Base-by-base conservation (phyloP, 2,888 invertebrate species). In the Saturnia japonica region DNA sequence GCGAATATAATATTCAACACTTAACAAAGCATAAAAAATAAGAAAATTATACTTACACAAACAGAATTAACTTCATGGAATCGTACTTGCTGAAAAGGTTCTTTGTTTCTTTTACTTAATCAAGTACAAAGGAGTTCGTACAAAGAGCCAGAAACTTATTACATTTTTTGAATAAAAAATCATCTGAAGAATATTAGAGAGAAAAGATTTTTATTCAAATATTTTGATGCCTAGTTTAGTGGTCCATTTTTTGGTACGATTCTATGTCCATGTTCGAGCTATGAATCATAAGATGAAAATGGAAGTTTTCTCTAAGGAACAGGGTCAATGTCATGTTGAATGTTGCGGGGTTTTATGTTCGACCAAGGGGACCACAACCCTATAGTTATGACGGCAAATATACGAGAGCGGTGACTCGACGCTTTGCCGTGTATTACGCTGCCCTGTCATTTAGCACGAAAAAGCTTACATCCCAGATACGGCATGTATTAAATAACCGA, bases 401-500 rank as follows among this genome's bases (percentile, higher is more conserved):
- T 83, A 81, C 84, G 79, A 80, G 75, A 78, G 76, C 83, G 80
- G 80, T 84, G 85, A 83, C 83, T 86, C 81, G 75, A 78, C 82
- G 82, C 83, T 85, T 84, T 80, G 79, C 80, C 81, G 80, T 43
- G 43, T 85, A 86, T 87, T 88, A 89, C 88, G 82, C 79, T 85
- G 84, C 83, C 85, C 88, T 88, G 88, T 89, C 90, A 91, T 92
- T 91, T 92, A 91, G 89, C 85, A 88, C 83, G 85, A 91, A 91
- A 90, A 90, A 90, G 88, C 90, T 91, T 88, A 86, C 87, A 91
- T 93, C 90, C 90, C 88, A 88, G 90, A 91, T 90, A 90, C 86
- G 85, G 86, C 84, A 89, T 88, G 89, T 91, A 91, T 93, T 91
- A 93, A 93, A 93, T 93, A 93, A 93, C 91, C 89, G 91, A 89